Base-by-base conservation (phyloP, 2,888 invertebrate genomes). In the Operophtera brumata region DNA sequence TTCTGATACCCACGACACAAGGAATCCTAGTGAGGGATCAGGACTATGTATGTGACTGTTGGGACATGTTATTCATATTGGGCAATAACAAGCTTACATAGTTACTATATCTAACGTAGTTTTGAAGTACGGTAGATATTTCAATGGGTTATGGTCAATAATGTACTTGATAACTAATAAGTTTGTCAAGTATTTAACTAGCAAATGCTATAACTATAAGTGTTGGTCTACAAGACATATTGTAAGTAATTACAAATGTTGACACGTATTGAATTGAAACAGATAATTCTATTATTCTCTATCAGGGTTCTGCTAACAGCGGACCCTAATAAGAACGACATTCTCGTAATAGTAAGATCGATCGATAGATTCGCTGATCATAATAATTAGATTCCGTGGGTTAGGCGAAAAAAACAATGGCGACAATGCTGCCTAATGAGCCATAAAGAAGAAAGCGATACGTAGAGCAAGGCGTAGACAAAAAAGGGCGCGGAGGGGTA, bases 371-470 rank as follows among this genome's bases (percentile, higher is more conserved):
- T 81, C 76, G 81, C 83, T 82, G 82, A 85, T 85, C 78, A 75
- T 80, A 82, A 85, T 87, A 87, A 88, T 89, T 87, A 86, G 84
- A 85, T 85, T 75, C 78, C 75, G 82, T 73, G 82, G 80, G 82
- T 81, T 82, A 79, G 80, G 80, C 82, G 71, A 81, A 82, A 82
- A 86, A 86, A 86, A 90, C 90, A 90, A 89, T 86, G 86, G 89
- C 83, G 85, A 86, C 89, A 86, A 84, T 83, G 85, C 80, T 86
- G 83, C 83, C 85, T 90, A 90, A 90, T 90, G 90, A 90, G 90
- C 88, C 90, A 90, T 89, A 89, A 89, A 90, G 89, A 89, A 90
- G 89, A 89, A 90, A 89, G 84, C 89, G 90, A 89, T 90, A 90
- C 90, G 89, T 88, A 86, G 87, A 87, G 88, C 84, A 83, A 86